phyloP scores from a whole-genome alignment of 1,140 invertebrate species.

The Berghia stephanieae region DNA sequence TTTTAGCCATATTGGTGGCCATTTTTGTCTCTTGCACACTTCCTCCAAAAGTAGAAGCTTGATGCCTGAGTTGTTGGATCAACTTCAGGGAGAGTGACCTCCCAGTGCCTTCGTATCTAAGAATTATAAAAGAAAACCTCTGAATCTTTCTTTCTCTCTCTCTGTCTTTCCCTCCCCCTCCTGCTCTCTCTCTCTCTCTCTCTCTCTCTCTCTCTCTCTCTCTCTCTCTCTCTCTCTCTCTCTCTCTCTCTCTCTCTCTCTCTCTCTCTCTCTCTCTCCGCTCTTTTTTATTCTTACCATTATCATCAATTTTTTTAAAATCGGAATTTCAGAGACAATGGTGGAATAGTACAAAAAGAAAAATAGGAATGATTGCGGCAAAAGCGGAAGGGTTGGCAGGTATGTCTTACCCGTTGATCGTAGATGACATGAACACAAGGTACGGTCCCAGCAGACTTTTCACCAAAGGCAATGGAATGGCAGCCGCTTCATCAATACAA shows the following conservation, averaged over 20 bases:
- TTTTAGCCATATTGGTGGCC: constrained; percentile 47
- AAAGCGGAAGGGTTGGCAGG: no score
- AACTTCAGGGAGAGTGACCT: constrained; percentile 95
- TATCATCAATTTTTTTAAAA: no score
- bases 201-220: no score
- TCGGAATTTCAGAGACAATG: no score
- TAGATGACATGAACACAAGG: constrained; percentile 95
- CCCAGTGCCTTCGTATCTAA: constrained; percentile 95
- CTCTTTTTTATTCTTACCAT: no score
- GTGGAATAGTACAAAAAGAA: no score
- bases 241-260: no score
- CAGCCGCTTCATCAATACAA: constrained; percentile 98
- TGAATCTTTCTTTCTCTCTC: no score
- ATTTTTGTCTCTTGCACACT: constrained; percentile 47
- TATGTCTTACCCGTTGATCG: constrained; percentile 87
- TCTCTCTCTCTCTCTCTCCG: no score
- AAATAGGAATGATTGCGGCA: no score
- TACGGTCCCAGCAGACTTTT: constrained; percentile 91
- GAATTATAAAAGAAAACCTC: constrained; percentile 31
- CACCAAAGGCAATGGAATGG: constrained; percentile 94
- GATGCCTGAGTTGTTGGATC: constrained; percentile 84
- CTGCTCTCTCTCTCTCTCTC: not conserved
- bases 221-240: no score
- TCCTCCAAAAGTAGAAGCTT: constrained; percentile 67
- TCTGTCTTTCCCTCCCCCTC: not conserved